These are phyloP conservation scores for Dissostichus mawsoni DNA, from an alignment of 2,113 vertebrate species.

Conservation along the genomic window DNA sequence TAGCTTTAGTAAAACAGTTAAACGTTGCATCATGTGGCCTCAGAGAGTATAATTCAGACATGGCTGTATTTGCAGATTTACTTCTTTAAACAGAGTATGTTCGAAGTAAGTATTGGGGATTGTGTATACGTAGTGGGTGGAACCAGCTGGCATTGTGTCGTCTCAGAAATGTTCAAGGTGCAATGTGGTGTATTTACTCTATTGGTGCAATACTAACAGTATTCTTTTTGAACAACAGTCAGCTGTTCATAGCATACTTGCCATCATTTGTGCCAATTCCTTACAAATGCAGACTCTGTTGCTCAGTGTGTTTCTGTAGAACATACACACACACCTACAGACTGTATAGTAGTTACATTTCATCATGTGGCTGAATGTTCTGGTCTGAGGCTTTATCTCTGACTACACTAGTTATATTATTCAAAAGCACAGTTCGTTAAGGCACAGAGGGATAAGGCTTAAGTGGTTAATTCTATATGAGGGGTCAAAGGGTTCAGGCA, in stretches of 20 bases:
- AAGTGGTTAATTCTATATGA: constrained; percentile 62
- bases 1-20: background rate
- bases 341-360: constrained; percentile 4
- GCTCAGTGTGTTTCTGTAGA: background rate
- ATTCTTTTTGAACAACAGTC: background rate
- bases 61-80: background rate
- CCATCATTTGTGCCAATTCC: background rate
- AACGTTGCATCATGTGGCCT: background rate
- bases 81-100: background rate
- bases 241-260: background rate
- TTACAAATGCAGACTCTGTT: background rate
- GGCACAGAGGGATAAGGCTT: constrained; percentile 41
- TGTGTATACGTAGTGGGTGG: constrained; percentile 10
- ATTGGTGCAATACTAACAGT: background rate
- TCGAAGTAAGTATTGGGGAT: background rate
- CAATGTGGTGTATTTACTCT: background rate
- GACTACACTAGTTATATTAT: constrained; percentile 25
- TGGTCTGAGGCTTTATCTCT: constrained; percentile 17
- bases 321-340: background rate
- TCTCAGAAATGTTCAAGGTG: constrained; percentile 30
- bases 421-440: constrained; percentile 6
- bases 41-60: background rate
- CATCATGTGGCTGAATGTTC: background rate
- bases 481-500: constrained; percentile 53
- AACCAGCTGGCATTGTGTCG: constrained; percentile 21